Evolutionary conservation across 2,888 invertebrate species (phyloP).

Genomic region (Thymelicus lineola): DNA sequence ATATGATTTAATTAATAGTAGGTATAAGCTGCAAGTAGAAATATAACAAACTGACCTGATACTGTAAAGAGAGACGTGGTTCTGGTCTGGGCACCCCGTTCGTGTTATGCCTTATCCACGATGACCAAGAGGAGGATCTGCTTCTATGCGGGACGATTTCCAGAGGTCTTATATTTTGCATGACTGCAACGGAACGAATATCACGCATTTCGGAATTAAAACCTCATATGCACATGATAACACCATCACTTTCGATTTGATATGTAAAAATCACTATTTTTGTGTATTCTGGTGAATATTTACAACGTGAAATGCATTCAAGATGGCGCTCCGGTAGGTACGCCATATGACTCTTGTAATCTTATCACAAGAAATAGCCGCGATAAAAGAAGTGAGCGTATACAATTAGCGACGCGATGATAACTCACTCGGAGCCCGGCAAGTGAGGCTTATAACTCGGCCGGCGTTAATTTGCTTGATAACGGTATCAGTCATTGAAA

Average conservation of each 20-base stretch:
- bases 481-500: slow-evolving; percentile 55
- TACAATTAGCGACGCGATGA: slow-evolving; percentile 73
- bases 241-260: slow-evolving; percentile 63
- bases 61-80: slow-evolving; percentile 73
- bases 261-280: slow-evolving; percentile 43
- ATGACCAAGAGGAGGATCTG: slow-evolving; percentile 71
- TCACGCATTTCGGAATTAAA: slow-evolving; percentile 65
- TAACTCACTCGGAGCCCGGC: slow-evolving; percentile 66
- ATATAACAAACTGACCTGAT: slow-evolving; percentile 60
- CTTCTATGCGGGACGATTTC: slow-evolving; percentile 63
- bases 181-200: slow-evolving; percentile 59
- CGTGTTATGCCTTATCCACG: slow-evolving; percentile 60
- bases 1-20: too few species aligned
- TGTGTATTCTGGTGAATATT: slow-evolving; percentile 45
- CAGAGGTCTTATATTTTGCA: slow-evolving; percentile 66
- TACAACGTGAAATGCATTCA: slow-evolving; percentile 49
- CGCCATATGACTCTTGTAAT: slow-evolving; percentile 77
- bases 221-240: slow-evolving; percentile 52
- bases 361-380: slow-evolving; percentile 75
- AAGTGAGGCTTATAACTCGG: slow-evolving; percentile 56
- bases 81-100: slow-evolving; percentile 59
- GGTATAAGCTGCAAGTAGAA: too few species aligned
- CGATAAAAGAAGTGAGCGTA: slow-evolving; percentile 73
- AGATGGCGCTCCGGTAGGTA: slow-evolving; percentile 56
- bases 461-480: slow-evolving; percentile 53